Percentiles rank a stretch among this genome's conserved stretches.
Conservation (phyloP, 2,888 invertebrate genomes). For the Andrena chrysosceles region DNA sequence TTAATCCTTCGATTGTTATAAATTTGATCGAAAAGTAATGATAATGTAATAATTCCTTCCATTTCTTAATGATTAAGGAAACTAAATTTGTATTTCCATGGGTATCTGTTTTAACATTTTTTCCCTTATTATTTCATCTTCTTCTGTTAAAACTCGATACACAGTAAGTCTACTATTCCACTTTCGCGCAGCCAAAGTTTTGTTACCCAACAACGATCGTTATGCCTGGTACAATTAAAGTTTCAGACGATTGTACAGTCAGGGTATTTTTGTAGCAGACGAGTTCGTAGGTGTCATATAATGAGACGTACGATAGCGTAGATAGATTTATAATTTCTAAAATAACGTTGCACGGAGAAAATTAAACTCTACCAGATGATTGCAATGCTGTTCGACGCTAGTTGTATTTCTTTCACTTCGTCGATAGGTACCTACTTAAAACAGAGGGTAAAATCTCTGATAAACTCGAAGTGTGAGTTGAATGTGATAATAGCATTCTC, state of each 20-base stretch:
- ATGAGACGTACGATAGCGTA: neutral
- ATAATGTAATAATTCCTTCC: neutral
- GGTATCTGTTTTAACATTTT: too few species aligned
- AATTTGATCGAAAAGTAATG: neutral
- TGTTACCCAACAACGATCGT: too few species aligned
- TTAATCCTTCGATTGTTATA: neutral
- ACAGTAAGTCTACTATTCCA: too few species aligned
- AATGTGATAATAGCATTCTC: too few species aligned
- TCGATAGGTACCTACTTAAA: too few species aligned
- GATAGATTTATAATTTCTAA: neutral
- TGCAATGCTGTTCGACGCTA: too few species aligned
- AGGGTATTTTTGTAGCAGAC: neutral
- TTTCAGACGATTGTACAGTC: neutral
- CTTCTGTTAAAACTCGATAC: too few species aligned
- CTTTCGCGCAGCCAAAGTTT: too few species aligned
- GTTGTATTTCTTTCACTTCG: too few species aligned
- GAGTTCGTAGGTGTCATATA: neutral
- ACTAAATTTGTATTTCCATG: neutral
- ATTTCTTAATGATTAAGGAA: neutral
- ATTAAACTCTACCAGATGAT: neutral
- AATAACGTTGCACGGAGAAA: neutral
- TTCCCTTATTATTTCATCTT: too few species aligned
- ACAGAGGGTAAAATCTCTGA: too few species aligned
- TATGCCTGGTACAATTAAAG: neutral
- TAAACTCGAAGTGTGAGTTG: too few species aligned